A percentile compares a stretch with the other conserved stretches of the same genome.
Evolutionary conservation across 2,888 invertebrate species (phyloP).

Genomic region (Apodemia zela): DNA sequence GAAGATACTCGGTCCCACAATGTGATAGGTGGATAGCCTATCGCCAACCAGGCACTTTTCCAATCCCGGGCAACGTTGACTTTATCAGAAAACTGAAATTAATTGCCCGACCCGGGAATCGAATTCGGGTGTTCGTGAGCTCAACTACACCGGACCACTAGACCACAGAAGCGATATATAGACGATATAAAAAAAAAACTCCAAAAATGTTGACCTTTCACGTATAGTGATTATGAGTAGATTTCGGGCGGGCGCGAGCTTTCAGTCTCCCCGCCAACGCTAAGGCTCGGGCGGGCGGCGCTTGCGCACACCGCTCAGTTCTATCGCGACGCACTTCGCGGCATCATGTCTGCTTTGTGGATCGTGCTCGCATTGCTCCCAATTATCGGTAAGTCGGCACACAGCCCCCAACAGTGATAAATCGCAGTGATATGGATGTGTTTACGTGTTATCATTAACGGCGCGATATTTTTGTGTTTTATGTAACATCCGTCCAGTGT

Average conservation of each 20-base stretch:
- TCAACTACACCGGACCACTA: too few relatives aligned
- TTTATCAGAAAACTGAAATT: too few relatives aligned
- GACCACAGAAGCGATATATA: too few relatives aligned
- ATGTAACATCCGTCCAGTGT: constrained; percentile 20
- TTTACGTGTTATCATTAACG: constrained; percentile 20
- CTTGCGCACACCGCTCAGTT: constrained; percentile 53
- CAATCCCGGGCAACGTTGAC: too few relatives aligned
- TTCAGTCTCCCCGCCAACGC: constrained; percentile 31
- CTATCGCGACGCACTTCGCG: constrained; percentile 67
- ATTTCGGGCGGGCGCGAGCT: constrained; percentile 32
- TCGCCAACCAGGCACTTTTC: too few relatives aligned
- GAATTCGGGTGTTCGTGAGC: too few relatives aligned
- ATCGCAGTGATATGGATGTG: constrained; percentile 40
- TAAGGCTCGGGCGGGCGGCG: constrained; percentile 57
- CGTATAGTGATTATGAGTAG: not conserved
- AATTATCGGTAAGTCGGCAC: constrained; percentile 67
- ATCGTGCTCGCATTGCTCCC: constrained; percentile 72
- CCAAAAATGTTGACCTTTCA: constrained; percentile 7
- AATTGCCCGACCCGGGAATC: too few relatives aligned
- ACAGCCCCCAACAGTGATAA: constrained; percentile 22
- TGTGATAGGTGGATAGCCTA: too few relatives aligned
- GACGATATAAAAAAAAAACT: not conserved
- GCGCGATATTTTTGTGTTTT: constrained; percentile 10
- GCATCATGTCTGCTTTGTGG: constrained; percentile 75
- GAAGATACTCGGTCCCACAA: too few relatives aligned